Percentiles rank a stretch among this genome's conserved stretches.
phyloP scores from a whole-genome alignment of 2,113 vertebrate genomes.

The Ciconia maguari region DNA sequence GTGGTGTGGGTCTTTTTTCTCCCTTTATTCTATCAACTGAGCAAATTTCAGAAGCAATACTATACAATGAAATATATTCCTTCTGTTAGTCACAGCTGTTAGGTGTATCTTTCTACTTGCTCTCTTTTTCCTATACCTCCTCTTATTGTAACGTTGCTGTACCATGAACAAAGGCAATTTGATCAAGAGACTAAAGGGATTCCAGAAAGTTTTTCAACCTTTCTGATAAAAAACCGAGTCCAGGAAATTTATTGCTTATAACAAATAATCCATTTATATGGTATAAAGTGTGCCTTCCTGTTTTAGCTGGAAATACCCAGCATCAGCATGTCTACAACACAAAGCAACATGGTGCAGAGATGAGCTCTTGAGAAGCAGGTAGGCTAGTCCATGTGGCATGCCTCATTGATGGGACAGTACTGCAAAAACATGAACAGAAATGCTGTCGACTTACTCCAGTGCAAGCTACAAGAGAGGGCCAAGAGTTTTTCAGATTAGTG shows the following conservation, averaged over 20 bases:
- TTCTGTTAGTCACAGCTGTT: background rate
- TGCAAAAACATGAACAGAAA: background rate
- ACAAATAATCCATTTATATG: background rate
- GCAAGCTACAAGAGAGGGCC: background rate
- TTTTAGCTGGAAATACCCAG: constrained; percentile 10
- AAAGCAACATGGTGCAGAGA: background rate
- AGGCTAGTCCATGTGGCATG: background rate
- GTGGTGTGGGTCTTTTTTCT: background rate
- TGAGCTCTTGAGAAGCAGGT: background rate
- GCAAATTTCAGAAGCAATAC: background rate
- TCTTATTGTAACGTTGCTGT: background rate
- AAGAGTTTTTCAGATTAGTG: background rate
- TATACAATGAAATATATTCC: background rate
- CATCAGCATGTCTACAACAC: background rate
- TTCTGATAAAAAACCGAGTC: background rate
- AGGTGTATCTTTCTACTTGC: background rate
- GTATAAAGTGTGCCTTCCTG: background rate
- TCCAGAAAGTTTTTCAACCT: constrained; percentile 8
- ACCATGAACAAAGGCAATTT: constrained; percentile 5
- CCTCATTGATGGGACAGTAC: background rate
- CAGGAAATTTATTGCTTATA: constrained; percentile 10
- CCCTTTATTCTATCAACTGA: background rate
- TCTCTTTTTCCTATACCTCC: background rate
- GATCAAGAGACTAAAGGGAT: constrained; percentile 43
- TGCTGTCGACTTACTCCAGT: background rate